These are phyloP conservation scores for Pegea sp. DNA, from an alignment of 23 tunicate genomes.

Conservation along the genomic window DNA sequence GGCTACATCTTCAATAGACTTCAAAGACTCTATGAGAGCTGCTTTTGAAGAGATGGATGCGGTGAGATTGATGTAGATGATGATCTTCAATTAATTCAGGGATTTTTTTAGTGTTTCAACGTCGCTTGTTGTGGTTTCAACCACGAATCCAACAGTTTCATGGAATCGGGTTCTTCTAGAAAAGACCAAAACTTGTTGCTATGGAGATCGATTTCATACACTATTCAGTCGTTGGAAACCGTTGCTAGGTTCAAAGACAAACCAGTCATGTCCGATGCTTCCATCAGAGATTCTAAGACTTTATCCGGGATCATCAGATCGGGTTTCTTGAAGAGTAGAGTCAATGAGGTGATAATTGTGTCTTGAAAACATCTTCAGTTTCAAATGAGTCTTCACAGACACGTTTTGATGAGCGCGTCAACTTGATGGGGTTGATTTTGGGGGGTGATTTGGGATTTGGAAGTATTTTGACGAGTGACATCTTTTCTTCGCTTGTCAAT, in stretches of 20 bases:
- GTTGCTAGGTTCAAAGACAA: conserved; percentile 13
- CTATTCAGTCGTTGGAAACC: conserved; percentile 26
- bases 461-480: conserved; percentile 3
- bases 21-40: too few species aligned
- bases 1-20: too few species aligned
- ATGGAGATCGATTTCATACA: conserved; percentile 31
- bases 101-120: background rate
- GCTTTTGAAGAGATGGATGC: too few species aligned
- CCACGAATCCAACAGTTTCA: too few species aligned
- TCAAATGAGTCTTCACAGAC: background rate
- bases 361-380: conserved; percentile 1
- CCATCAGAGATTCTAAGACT: conserved; percentile 30
- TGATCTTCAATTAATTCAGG: too few species aligned
- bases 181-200: conserved; percentile 1
- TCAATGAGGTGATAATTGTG: conserved; percentile 5
- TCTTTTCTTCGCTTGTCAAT: conserved; percentile 8
- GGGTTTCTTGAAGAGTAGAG: conserved; percentile 4
- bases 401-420: too few species aligned
- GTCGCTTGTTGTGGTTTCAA: too few species aligned
- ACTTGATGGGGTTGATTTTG: too few species aligned
- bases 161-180: too few species aligned
- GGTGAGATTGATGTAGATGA: too few species aligned
- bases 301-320: conserved; percentile 14
- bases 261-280: conserved; percentile 29
- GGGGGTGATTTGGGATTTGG: too few species aligned